A percentile compares a stretch with the other conserved stretches of the same genome.
Evolutionary conservation across 1,140 invertebrate genomes (phyloP).

Genomic region (Drosophila murphyi): DNA sequence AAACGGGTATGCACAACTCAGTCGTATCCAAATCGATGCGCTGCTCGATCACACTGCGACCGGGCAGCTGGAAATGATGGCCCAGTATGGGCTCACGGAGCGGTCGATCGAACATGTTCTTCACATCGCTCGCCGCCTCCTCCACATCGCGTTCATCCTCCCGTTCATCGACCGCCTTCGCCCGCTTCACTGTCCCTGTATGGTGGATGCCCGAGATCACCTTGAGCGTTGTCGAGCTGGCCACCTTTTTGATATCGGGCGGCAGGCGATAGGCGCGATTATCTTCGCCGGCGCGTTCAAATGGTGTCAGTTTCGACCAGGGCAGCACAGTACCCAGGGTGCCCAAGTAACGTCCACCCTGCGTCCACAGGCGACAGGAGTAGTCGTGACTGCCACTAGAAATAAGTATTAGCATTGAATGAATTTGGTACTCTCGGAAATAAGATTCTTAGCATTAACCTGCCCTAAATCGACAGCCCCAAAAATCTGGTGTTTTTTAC

Average conservation of each 20-base stretch:
- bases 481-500: too few relatives aligned
- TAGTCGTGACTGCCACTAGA: conserved; percentile 89
- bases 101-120: conserved; percentile 84
- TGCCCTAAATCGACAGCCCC: too few relatives aligned
- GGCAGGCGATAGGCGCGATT: conserved; percentile 86
- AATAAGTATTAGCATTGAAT: not conserved
- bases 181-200: conserved; percentile 22
- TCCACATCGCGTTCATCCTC: conserved; percentile 28
- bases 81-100: conserved; percentile 85
- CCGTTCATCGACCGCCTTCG: conserved; percentile 46
- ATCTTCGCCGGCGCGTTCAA: conserved; percentile 75
- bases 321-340: conserved; percentile 88
- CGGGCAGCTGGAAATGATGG: conserved; percentile 84
- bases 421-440: not conserved
- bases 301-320: conserved; percentile 86
- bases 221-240: conserved; percentile 88
- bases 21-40: conserved; percentile 85
- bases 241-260: conserved; percentile 88
- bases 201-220: conserved; percentile 82
- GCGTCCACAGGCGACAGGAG: conserved; percentile 89
- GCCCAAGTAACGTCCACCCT: conserved; percentile 88
- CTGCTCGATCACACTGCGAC: conserved; percentile 78
- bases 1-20: conserved; percentile 86
- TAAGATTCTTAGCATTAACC: too few relatives aligned
- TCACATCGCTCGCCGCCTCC: conserved; percentile 58